Conservation (phyloP, 1,140 invertebrate species). For the Drosophila lacteicornis region DNA sequence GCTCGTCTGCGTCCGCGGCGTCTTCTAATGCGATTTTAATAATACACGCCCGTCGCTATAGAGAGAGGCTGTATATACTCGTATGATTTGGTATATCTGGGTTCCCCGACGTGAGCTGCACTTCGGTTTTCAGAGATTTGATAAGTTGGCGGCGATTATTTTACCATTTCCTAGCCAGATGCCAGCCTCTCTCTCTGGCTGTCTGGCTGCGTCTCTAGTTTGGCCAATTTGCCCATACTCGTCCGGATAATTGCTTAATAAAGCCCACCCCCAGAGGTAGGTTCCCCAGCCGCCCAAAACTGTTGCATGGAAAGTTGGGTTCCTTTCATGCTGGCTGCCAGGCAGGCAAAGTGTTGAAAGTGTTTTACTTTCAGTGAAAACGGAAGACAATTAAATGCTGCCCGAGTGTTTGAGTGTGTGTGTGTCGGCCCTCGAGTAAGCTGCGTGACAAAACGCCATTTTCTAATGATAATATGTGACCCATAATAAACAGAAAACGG, state of each 20-base stretch:
- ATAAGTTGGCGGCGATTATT: conserved; percentile 83
- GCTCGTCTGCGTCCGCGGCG: conserved; percentile 57
- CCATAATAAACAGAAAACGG: conserved; percentile 68
- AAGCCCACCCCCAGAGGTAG: conserved; percentile 53
- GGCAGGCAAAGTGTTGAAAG: conserved; percentile 44
- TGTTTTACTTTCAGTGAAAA: conserved; percentile 57
- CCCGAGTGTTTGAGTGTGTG: conserved; percentile 11
- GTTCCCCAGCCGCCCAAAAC: conserved; percentile 22
- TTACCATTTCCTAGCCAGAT: conserved; percentile 73
- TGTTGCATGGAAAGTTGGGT: conserved; percentile 49
- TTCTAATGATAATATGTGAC: conserved; percentile 83
- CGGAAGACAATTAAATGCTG: conserved; percentile 54
- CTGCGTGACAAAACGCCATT: conserved; percentile 84
- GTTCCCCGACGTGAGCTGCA: conserved; percentile 46
- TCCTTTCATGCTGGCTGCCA: conserved; percentile 22
- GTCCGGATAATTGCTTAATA: conserved; percentile 74
- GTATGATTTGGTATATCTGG: conserved; percentile 11
- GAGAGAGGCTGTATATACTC: conserved; percentile 22
- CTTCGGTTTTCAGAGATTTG: conserved; percentile 74
- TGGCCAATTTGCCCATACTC: conserved; percentile 61
- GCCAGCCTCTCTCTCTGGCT: conserved; percentile 7
- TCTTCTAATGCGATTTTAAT: conserved; percentile 84
- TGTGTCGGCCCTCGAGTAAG: conserved; percentile 35
- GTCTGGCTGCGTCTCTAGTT: conserved; percentile 33
- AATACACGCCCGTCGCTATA: conserved; percentile 77